Conservation (phyloP, 1,140 invertebrate species). For the Pachypsylla venusta region DNA sequence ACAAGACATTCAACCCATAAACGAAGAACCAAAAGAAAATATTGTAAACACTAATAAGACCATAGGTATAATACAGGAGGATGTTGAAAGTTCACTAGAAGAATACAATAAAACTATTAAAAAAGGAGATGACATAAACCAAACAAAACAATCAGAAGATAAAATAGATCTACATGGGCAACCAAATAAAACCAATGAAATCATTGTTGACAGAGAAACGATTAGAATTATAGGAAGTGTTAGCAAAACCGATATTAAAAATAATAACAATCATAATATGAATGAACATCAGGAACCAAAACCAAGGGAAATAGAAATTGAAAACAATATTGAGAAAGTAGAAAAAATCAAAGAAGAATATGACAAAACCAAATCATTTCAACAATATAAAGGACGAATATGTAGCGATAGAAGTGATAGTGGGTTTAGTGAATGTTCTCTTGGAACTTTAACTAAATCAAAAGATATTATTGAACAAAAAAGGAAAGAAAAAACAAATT, state of each 20-base stretch:
- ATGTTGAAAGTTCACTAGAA: not conserved
- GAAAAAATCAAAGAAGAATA: not conserved
- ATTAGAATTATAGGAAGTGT: not conserved
- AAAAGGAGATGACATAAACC: no score
- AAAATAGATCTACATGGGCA: no score
- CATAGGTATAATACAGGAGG: not conserved
- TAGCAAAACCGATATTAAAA: not conserved
- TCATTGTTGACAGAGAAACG: not conserved
- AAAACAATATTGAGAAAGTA: not conserved
- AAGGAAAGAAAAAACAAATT: no score
- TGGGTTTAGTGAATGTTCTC: conserved; percentile 37
- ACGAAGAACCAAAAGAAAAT: not conserved
- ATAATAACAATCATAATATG: not conserved
- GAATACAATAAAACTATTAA: no score
- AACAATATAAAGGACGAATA: conserved; percentile 15
- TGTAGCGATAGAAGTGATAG: conserved; percentile 42
- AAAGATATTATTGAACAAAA: no score
- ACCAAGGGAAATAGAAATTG: no score
- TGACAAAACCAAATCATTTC: not conserved
- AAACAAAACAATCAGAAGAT: not conserved
- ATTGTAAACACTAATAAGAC: not conserved
- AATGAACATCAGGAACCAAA: not conserved
- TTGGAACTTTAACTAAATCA: no score
- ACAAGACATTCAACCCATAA: not conserved
- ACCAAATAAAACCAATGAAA: not conserved